Conservation (phyloP, 2,888 invertebrate genomes). For the Drosophila buzzatii region DNA sequence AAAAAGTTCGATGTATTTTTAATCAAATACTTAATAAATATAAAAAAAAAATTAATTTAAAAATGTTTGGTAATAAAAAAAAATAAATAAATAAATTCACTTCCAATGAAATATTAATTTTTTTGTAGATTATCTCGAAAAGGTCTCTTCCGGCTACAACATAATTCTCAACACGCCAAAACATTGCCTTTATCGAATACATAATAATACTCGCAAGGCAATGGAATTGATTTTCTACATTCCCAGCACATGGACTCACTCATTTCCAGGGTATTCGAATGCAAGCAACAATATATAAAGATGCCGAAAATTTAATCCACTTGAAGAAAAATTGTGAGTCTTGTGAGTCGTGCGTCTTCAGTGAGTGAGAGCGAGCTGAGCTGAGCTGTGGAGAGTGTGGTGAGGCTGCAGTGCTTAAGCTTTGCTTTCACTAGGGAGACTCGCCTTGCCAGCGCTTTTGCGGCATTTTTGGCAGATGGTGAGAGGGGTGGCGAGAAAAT, state of each 20-base stretch:
- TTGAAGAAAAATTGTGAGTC: conserved; percentile 46
- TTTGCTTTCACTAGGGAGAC: conserved; percentile 62
- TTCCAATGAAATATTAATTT: too few relatives aligned
- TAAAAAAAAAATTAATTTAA: too few relatives aligned
- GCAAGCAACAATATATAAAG: conserved; percentile 43
- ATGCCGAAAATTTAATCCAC: conserved; percentile 72
- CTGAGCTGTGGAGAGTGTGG: not conserved
- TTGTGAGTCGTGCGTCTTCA: conserved; percentile 9
- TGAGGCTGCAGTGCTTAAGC: conserved; percentile 16
- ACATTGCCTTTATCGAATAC: too few relatives aligned
- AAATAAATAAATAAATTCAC: too few relatives aligned
- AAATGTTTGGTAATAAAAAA: too few relatives aligned
- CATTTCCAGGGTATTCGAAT: conserved; percentile 31
- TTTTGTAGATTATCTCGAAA: too few relatives aligned
- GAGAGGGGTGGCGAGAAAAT: conserved; percentile 50
- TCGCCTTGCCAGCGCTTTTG: conserved; percentile 54
- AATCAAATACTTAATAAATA: too few relatives aligned
- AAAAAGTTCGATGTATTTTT: too few relatives aligned
- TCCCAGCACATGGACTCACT: not conserved
- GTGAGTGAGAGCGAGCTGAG: conserved; percentile 4
- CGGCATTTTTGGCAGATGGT: conserved; percentile 21
- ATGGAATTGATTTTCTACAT: not conserved
- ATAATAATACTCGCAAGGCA: not conserved
- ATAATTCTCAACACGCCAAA: too few relatives aligned
- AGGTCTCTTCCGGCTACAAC: too few relatives aligned